Percentiles rank a stretch among this genome's conserved stretches.
Conservation (phyloP, 2,113 vertebrate genomes). For the Pleuronectes platessa region DNA sequence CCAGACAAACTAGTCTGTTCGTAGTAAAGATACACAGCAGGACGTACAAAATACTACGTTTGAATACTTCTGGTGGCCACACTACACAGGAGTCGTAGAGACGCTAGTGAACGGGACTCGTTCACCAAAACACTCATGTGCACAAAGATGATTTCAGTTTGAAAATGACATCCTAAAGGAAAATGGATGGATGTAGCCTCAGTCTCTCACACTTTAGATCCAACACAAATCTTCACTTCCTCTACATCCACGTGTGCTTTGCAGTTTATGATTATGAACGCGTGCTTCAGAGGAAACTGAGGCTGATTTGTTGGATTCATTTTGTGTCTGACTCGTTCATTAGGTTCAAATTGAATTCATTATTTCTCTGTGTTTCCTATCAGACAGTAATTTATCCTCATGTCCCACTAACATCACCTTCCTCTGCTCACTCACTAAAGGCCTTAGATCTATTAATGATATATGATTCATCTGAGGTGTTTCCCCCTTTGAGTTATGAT, state of each 20-base stretch:
- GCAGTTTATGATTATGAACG: background rate
- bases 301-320: constrained; percentile 58
- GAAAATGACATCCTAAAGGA: too few species aligned
- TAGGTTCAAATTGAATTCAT: constrained; percentile 33
- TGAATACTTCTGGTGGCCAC: too few species aligned
- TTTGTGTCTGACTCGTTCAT: constrained; percentile 15
- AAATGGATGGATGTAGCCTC: too few species aligned
- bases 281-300: constrained; percentile 1
- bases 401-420: constrained; percentile 7
- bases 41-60: too few species aligned
- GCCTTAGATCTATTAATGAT: background rate
- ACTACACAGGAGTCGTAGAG: too few species aligned
- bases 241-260: background rate
- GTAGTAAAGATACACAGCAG: background rate
- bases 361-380: constrained; percentile 29
- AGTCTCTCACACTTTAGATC: too few species aligned
- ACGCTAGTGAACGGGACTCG: too few species aligned
- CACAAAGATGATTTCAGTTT: too few species aligned
- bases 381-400: constrained; percentile 39
- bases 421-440: background rate
- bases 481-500: constrained; percentile 8
- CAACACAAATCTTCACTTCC: background rate
- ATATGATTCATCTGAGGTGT: background rate
- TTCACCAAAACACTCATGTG: too few species aligned
- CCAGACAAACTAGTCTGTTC: background rate